phyloP scores from a whole-genome alignment of 1,140 invertebrate species.

The Potamilus streckersoni region DNA sequence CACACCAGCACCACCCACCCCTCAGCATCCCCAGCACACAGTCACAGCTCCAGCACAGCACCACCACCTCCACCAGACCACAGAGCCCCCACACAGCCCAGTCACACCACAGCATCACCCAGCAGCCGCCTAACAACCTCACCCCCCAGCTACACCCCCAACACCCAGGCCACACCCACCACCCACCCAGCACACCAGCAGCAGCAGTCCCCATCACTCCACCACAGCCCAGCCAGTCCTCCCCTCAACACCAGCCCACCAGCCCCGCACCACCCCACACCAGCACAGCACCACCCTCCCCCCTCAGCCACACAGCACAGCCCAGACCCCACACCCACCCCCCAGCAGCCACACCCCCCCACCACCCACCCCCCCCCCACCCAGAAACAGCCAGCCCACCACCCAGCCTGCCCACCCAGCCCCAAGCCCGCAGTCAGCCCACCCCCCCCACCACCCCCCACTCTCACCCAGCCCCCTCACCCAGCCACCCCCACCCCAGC shows the following conservation, averaged over 20 bases:
- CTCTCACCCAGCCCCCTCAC: not conserved
- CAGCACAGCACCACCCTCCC: not conserved
- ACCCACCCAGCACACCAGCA: not conserved
- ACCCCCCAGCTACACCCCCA: not conserved
- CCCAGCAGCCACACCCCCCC: not conserved
- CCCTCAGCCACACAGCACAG: not conserved
- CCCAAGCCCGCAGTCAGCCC: not conserved
- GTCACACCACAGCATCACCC: not conserved
- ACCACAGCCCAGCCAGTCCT: not conserved
- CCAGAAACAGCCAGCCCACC: not conserved
- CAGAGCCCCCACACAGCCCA: not conserved
- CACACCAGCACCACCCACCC: not conserved
- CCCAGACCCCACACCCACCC: not conserved
- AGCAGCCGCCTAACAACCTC: not conserved
- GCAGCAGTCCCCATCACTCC: no score
- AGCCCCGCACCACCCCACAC: not conserved
- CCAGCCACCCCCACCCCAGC: not conserved
- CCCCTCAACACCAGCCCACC: not conserved
- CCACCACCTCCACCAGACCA: not conserved
- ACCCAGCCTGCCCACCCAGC: not conserved
- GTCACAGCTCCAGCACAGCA: not conserved
- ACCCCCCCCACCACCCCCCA: not conserved
- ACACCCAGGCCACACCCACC: not conserved
- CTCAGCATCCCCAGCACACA: not conserved
- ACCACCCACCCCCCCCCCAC: not conserved